Evolutionary conservation across 2,113 vertebrate genomes (phyloP), one percentile per base, ranked within the genome.

Genomic region (Diadophis punctatus): DNA sequence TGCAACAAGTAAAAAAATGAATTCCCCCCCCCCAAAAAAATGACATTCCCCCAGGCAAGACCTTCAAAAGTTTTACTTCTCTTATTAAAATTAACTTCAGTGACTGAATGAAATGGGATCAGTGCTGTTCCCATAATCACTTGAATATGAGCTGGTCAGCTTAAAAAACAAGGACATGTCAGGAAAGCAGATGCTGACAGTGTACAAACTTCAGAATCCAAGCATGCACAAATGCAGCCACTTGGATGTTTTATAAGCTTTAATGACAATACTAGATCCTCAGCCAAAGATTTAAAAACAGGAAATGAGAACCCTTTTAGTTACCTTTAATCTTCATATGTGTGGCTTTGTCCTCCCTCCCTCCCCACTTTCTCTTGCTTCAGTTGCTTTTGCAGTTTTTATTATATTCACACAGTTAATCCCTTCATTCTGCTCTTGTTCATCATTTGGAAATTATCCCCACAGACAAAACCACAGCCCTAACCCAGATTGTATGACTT

Each of bases 261-360:
- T 90, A 86, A 63, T 93, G 94, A 95, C 96, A 95, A 97, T 95
- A 96, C 95, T 93, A 92, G 94, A 91, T 90, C 95, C 93, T 34
- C 49, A 86, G 95, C 95, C 39, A 92, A 68, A 93, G 94, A 86
- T 52, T 93, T 86, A 95, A 95, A 91, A 95, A 95, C 96, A 94
- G 95, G 95, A 95, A 96, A 95, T 52, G 96, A 95, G 93, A 96
- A 95, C 95, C 95, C 55, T 91, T 91, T 90, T 43, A 94, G 91
- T 97, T 97, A 98, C 98, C 98, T 98, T 96, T 96, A 96, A 96
- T 98, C 97, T 96, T 80, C 49, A 90, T 74, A 94, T 95, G 95
- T 84, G 94, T 93, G 90, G 43, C 16, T 25, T 43, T 88, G 51
- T 23, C 22, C 6, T 18, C 20, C 30, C 39, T 6, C 20, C 46